Evolutionary conservation across 2,797 vertebrate species (phyloP).

Genomic region (Sebastes alutus): DNA sequence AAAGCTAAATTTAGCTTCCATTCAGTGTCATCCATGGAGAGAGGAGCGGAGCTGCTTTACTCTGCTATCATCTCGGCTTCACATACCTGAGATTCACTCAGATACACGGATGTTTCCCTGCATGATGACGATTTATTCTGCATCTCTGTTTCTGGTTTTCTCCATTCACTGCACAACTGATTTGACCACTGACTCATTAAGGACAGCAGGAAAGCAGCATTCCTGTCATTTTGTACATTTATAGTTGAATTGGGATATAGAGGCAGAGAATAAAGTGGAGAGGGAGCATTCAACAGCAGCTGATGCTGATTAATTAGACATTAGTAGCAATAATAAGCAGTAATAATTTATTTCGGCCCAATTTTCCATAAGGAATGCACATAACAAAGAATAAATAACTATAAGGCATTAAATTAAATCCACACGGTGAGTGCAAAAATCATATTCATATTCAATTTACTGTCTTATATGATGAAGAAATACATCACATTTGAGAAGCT

Average conservation of each 20-base stretch:
- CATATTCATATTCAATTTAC: neutral
- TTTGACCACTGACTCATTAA: neutral
- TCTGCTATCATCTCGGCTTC: neutral
- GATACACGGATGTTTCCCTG: neutral
- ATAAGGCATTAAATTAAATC: too few species aligned
- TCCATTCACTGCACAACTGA: neutral
- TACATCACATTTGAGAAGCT: neutral
- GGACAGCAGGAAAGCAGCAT: neutral
- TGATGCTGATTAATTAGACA: neutral
- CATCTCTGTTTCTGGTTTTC: neutral
- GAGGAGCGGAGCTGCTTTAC: neutral
- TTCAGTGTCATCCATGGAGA: constrained; percentile 1
- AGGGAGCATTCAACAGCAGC: neutral
- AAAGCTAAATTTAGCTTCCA: constrained; percentile 49
- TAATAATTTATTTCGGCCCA: too few species aligned
- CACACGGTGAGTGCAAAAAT: fast-evolving
- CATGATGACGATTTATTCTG: neutral
- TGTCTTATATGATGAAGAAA: fast-evolving
- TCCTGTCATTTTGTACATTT: neutral
- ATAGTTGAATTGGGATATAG: neutral
- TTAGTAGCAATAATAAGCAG: too few species aligned
- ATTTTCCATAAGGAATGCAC: too few species aligned
- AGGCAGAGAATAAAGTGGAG: neutral
- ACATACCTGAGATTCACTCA: constrained; percentile 5
- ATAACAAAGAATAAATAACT: too few species aligned